Conservation (phyloP, 2,797 vertebrate species). For the Bucorvus abyssinicus region DNA sequence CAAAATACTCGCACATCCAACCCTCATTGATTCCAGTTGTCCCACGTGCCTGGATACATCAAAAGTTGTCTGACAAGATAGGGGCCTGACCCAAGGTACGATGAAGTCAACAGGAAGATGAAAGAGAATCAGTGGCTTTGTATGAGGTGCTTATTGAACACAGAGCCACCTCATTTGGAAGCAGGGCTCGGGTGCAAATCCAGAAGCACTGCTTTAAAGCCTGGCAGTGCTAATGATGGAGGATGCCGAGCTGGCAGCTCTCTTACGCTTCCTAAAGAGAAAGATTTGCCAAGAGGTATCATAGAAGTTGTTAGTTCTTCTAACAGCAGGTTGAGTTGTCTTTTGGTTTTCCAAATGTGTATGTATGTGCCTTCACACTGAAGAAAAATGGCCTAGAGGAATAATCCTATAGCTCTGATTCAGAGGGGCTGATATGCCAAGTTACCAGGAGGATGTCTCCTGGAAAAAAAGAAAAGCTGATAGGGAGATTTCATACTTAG, state of each 20-base stretch:
- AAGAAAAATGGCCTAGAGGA: background rate
- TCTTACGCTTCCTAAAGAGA: background rate
- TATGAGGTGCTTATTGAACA: background rate
- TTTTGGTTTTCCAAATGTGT: background rate
- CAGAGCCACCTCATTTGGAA: rapidly evolving
- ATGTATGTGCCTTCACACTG: background rate
- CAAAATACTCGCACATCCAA: background rate
- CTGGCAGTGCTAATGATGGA: background rate
- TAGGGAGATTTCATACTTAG: background rate
- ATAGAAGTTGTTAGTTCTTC: background rate
- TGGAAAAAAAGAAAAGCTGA: background rate
- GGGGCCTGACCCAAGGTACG: background rate
- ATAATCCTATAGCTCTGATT: background rate
- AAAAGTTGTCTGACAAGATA: background rate
- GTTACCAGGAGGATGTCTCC: background rate
- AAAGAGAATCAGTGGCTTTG: background rate
- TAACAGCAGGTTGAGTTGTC: background rate
- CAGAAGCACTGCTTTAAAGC: background rate
- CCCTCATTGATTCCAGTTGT: background rate
- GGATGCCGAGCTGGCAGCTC: background rate
- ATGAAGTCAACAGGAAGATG: background rate
- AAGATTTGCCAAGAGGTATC: background rate
- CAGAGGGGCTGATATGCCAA: background rate
- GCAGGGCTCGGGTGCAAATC: background rate
- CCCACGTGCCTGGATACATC: background rate